These are phyloP conservation scores for Urocyon cinereoargenteus DNA, from an alignment of 2,797 vertebrate genomes.

Conservation along the genomic window DNA sequence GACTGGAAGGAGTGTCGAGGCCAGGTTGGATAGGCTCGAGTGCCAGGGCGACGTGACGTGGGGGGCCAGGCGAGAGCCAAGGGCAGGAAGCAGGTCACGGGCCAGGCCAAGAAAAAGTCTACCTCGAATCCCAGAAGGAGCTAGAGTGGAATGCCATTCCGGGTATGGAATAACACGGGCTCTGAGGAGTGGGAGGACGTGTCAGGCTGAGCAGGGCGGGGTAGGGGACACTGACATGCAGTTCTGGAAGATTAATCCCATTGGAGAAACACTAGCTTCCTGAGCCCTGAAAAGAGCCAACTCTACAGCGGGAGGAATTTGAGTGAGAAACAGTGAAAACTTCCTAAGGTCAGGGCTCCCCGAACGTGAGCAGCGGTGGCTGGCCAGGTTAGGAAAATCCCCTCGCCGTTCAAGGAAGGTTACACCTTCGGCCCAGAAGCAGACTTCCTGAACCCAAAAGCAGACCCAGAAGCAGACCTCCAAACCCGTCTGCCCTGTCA, in stretches of 20 bases:
- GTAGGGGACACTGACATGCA: no score
- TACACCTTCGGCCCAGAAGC: fast-evolving
- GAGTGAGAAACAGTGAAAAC: neutral
- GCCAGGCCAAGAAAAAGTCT: neutral
- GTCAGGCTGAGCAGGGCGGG: fast-evolving
- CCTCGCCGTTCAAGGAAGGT: neutral
- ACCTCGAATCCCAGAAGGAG: neutral
- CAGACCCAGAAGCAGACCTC: no score
- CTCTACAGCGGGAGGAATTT: neutral
- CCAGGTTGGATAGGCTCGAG: neutral
- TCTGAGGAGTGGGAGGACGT: neutral
- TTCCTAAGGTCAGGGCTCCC: neutral
- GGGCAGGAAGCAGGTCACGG: neutral
- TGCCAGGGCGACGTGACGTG: neutral
- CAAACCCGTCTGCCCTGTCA: no score
- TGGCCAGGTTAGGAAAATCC: neutral
- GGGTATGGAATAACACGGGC: neutral
- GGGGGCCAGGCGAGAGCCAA: neutral
- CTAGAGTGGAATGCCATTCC: neutral
- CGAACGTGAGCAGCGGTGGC: fast-evolving
- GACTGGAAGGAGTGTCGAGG: neutral
- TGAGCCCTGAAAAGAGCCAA: neutral
- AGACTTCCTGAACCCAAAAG: no score
- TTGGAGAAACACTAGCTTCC: neutral
- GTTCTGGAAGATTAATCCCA: neutral